phyloP scores from a whole-genome alignment of 2,797 vertebrate genomes.

The Ciconia nigra region DNA sequence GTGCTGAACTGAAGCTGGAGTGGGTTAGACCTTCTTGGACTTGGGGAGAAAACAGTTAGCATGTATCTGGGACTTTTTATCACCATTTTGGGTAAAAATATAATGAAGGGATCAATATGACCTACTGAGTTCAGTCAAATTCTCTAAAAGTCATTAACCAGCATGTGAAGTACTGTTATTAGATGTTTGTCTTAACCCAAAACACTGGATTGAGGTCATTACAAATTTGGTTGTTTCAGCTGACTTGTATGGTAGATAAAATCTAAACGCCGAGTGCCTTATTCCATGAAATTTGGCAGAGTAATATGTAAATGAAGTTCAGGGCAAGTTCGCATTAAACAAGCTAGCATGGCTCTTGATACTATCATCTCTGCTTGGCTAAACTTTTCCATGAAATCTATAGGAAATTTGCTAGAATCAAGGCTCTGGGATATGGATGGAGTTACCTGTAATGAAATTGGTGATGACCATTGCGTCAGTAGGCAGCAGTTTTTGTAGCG shows the following conservation, averaged over 20 bases:
- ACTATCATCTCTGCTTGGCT: background rate
- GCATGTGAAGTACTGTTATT: background rate
- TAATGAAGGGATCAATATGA: background rate
- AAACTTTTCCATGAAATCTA: background rate
- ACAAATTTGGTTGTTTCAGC: background rate
- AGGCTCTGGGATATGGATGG: background rate
- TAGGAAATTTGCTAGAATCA: background rate
- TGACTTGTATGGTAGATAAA: background rate
- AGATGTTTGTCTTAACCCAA: background rate
- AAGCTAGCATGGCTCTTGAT: fast-evolving
- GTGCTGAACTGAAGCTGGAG: background rate
- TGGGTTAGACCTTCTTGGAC: background rate
- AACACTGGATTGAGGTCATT: background rate
- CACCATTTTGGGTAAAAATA: background rate
- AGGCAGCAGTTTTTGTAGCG: background rate
- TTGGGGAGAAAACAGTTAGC: background rate
- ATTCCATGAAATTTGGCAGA: background rate
- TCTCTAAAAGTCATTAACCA: background rate
- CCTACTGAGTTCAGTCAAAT: background rate
- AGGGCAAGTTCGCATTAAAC: background rate
- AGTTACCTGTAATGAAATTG: background rate
- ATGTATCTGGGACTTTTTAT: background rate
- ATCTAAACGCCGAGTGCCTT: background rate
- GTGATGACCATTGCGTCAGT: background rate
- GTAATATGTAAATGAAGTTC: background rate